Base-by-base conservation (phyloP, 2,113 vertebrate species). In the Gallinago media region DNA sequence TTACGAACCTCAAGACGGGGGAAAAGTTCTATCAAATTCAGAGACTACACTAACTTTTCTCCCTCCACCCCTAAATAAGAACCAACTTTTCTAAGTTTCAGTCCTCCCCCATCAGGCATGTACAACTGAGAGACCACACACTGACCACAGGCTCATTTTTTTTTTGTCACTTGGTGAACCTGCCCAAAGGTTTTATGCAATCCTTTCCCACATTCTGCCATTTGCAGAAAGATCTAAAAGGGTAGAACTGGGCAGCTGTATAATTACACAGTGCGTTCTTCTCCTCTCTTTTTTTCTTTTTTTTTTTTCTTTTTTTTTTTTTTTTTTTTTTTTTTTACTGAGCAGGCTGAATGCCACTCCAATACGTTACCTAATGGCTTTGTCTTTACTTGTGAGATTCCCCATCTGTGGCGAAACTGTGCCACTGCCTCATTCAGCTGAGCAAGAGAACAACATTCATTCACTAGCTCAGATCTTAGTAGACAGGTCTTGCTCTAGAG, bases 371-470 rank as follows among this genome's bases (percentile, higher is more conserved):
- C 94, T 95, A 94, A 93, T 93, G 88, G 70, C 58, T 89, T 84
- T 3, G 0, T 44, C n/a, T 15, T 79, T 66, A 78, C 80, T 95
- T 91, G 89, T 89, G 88, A 96, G 92, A 94, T 89, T 92, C 70
- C 91, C 92, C 94, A 94, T 93, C 92, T 95, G 94, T 92, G 91
- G 92, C 62, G 86, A 95, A 65, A 25, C 84, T 92, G 73, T 92
- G 83, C 80, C 87, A 85, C 78, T 82, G 89, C 77, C 70, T 91
- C 19, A 3, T 75, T 92, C 90, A 63, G 19, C 76, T 66, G 80
- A 91, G 88, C 76, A 89, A 91, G 92, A 32, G 83, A 96, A 84
- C 66, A 78, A 70, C 70, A 65, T 91, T 83, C 40, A 5, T 59
- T 88, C 2, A 0, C 68, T 84, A 10, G 0, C 86, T 94, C 66